phyloP scores from a whole-genome alignment of 2,113 vertebrate species.

The Apaloderma vittatum region DNA sequence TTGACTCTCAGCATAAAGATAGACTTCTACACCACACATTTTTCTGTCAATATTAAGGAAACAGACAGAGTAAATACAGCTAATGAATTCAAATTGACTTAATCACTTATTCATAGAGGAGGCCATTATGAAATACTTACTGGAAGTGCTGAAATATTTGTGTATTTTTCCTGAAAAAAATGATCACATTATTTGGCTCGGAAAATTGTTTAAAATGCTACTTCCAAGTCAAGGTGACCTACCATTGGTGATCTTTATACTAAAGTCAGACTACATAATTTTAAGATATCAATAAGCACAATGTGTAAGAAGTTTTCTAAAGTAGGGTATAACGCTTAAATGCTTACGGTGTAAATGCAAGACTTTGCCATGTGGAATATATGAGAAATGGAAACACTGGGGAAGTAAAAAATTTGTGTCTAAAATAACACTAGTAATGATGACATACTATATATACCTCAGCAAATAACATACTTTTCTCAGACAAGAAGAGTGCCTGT shows the following conservation, averaged over 20 bases:
- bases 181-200: neutral
- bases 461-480: slow-evolving; percentile 4
- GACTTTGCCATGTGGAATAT: neutral
- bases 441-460: neutral
- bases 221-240: neutral
- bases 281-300: neutral
- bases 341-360: neutral
- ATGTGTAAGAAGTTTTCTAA: neutral
- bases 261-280: neutral
- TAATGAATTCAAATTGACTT: slow-evolving; percentile 46
- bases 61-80: neutral
- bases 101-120: slow-evolving; percentile 8
- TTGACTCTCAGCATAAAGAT: slow-evolving; percentile 25
- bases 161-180: neutral
- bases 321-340: neutral
- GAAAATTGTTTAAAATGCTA: neutral
- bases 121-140: neutral
- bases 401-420: neutral
- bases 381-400: neutral
- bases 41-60: slow-evolving; percentile 33
- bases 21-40: neutral
- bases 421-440: neutral
- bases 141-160: neutral
- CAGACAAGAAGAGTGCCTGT: neutral
- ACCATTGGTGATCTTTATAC: neutral